Conservation (phyloP, 2,113 vertebrate genomes). For the Erpornis zantholeuca region DNA sequence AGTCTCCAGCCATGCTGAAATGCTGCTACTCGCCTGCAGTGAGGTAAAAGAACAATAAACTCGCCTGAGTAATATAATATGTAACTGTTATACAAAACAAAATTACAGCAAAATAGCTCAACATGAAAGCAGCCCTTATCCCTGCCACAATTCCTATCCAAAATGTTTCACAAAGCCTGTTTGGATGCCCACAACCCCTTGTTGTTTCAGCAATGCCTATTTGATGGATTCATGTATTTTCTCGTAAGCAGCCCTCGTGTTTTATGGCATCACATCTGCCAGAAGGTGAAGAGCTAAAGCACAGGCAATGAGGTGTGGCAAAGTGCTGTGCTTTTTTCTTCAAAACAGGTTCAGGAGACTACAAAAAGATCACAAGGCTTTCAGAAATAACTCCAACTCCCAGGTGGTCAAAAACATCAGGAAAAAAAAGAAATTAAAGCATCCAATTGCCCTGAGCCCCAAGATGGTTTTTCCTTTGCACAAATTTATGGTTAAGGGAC, state of each 20-base stretch:
- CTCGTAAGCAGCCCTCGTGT: not conserved
- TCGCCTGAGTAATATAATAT: slow-evolving; percentile 34
- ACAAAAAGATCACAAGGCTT: not conserved
- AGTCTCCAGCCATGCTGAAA: slow-evolving; percentile 34
- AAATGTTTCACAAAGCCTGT: not conserved
- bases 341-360: not conserved
- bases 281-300: not conserved
- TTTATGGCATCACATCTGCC: not conserved
- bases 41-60: slow-evolving; percentile 69
- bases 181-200: not conserved
- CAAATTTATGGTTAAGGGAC: not conserved
- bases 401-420: not conserved
- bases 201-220: not conserved
- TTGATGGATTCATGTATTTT: not conserved
- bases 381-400: not conserved
- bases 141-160: not conserved
- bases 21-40: slow-evolving; percentile 53
- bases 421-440: not conserved
- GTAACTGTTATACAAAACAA: slow-evolving; percentile 12
- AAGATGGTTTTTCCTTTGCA: not conserved
- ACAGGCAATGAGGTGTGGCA: not conserved
- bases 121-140: slow-evolving; percentile 27
- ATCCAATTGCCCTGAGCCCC: rapidly evolving
- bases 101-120: not conserved
- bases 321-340: not conserved